Evolutionary conservation across 2,888 invertebrate species (phyloP).

Genomic region (Spilarctia lutea): DNA sequence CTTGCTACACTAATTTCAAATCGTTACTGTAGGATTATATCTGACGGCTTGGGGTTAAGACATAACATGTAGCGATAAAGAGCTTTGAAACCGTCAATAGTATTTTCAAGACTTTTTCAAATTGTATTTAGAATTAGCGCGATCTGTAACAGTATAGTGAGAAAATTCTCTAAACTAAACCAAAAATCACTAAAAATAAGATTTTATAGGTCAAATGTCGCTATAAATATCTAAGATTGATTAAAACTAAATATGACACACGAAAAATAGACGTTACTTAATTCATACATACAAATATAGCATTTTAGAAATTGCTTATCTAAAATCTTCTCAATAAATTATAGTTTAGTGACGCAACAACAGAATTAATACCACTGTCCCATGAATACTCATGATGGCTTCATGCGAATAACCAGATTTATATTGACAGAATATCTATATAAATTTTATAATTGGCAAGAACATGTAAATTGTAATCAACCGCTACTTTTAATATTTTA

Average conservation of each 20-base stretch:
- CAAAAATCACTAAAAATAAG: no score
- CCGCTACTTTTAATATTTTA: no score
- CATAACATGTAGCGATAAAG: slow-evolving; percentile 21
- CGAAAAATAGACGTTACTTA: no score
- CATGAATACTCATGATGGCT: not conserved
- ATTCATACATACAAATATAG: no score
- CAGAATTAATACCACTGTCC: no score
- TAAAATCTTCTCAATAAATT: no score
- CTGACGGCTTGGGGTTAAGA: slow-evolving; percentile 29
- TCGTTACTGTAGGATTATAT: slow-evolving; percentile 45
- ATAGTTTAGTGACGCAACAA: no score
- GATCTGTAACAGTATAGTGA: not conserved
- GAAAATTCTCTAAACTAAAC: no score
- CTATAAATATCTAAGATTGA: no score
- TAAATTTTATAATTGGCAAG: not conserved
- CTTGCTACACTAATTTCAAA: slow-evolving; percentile 60
- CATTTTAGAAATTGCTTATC: no score
- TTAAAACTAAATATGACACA: no score
- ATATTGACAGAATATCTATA: not conserved
- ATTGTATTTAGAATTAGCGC: not conserved
- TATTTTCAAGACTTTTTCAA: not conserved
- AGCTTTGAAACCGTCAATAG: not conserved
- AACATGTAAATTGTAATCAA: not conserved
- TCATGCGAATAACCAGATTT: not conserved
- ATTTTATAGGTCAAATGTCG: no score